Conservation (phyloP, 1,140 invertebrate genomes). For the Drosophila jambulina region DNA sequence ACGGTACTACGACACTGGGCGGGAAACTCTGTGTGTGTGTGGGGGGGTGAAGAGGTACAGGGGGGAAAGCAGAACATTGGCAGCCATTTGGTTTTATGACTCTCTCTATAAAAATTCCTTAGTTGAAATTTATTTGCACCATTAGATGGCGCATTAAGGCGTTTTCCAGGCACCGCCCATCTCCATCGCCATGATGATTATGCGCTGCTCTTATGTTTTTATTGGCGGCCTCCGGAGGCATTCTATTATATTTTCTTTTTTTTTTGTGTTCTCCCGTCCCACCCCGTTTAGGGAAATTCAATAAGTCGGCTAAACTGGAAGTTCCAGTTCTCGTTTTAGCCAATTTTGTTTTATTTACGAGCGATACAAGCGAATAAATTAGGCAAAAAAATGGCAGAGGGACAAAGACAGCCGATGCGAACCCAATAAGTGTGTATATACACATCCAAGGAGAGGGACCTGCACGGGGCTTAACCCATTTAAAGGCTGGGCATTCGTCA, state of each 20-base stretch:
- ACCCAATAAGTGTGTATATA: slow-evolving; percentile 10
- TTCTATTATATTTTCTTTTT: background rate
- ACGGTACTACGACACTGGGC: slow-evolving; percentile 59
- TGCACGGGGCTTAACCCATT: slow-evolving; percentile 69
- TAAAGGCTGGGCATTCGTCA: slow-evolving; percentile 70
- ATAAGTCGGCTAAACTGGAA: slow-evolving; percentile 62
- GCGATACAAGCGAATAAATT: slow-evolving; percentile 79
- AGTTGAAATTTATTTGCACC: slow-evolving; percentile 83
- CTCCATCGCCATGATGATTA: slow-evolving; percentile 54
- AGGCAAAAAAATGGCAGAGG: slow-evolving; percentile 55
- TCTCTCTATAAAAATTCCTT: slow-evolving; percentile 83
- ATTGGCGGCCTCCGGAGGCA: slow-evolving; percentile 21
- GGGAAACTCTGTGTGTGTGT: background rate
- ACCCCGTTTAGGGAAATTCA: slow-evolving; percentile 64
- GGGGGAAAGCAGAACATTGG: slow-evolving; percentile 60
- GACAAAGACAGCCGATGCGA: slow-evolving; percentile 40
- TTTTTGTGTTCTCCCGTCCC: background rate
- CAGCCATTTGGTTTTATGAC: slow-evolving; percentile 80
- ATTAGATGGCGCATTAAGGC: slow-evolving; percentile 80
- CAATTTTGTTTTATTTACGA: slow-evolving; percentile 82
- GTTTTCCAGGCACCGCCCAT: slow-evolving; percentile 45
- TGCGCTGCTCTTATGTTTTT: slow-evolving; percentile 67
- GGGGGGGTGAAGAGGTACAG: too few relatives aligned
- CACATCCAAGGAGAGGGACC: background rate
- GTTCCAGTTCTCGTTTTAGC: slow-evolving; percentile 47